phyloP scores from a whole-genome alignment of 2,113 vertebrate species.

The Rhizomys pruinosus region DNA sequence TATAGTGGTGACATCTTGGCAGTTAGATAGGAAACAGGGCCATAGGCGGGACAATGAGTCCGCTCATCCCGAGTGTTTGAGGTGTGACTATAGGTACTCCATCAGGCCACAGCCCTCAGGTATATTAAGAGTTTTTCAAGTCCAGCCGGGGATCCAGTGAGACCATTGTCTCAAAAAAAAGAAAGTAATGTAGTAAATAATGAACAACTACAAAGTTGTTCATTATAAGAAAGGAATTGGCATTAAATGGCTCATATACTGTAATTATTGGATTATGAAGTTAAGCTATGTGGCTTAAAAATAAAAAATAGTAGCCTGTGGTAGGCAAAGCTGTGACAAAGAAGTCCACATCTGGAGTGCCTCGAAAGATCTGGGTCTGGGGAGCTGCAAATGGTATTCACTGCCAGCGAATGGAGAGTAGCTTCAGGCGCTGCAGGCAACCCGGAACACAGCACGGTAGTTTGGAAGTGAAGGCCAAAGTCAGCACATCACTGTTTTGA shows the following conservation, averaged over 20 bases:
- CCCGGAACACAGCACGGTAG: no score
- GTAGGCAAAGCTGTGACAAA: background rate
- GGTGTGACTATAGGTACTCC: no score
- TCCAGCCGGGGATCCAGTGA: background rate
- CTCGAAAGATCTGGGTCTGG: fast-evolving
- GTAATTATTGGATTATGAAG: background rate
- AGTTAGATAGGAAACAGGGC: background rate
- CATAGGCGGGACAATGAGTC: no score
- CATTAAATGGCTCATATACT: background rate
- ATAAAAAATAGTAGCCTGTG: background rate
- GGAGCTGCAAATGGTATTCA: background rate
- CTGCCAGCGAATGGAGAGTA: background rate
- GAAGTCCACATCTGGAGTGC: no score
- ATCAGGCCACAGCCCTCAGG: no score
- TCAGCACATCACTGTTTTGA: background rate
- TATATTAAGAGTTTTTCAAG: background rate
- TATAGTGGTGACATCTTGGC: background rate
- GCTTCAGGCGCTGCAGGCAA: background rate
- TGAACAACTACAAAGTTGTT: background rate
- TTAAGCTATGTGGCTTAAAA: background rate
- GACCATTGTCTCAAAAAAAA: background rate
- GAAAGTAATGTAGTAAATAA: background rate
- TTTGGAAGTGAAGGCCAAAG: background rate
- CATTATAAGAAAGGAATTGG: background rate
- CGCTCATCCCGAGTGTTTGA: no score